Evolutionary conservation across 2,888 invertebrate species (phyloP).

Genomic region (Pyrrhia umbra): DNA sequence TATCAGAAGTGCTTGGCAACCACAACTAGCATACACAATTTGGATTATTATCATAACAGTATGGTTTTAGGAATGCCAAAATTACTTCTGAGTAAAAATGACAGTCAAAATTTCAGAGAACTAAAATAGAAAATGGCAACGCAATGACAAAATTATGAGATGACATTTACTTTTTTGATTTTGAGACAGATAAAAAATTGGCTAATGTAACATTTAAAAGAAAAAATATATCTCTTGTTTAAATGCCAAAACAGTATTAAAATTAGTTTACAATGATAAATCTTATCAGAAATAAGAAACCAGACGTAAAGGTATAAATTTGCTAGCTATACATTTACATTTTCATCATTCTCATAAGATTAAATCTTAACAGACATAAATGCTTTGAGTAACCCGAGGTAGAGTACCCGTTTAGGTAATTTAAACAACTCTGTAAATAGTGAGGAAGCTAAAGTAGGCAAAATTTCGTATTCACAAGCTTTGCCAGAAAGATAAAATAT

Average conservation of each 20-base stretch:
- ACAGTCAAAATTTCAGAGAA: no score
- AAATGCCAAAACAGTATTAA: no score
- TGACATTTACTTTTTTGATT: no score
- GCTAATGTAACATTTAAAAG: no score
- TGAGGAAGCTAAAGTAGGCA: background rate
- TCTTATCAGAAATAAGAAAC: background rate
- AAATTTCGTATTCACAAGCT: background rate
- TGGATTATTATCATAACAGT: constrained; percentile 16
- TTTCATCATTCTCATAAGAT: constrained; percentile 16
- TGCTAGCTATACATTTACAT: constrained; percentile 8
- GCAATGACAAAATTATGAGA: no score
- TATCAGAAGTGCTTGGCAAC: constrained; percentile 30
- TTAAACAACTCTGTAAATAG: constrained; percentile 15
- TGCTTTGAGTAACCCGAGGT: constrained; percentile 10
- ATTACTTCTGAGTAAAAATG: no score
- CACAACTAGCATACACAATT: background rate
- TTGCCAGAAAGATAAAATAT: constrained; percentile 9
- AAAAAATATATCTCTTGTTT: no score
- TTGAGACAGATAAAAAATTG: no score
- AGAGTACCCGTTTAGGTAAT: constrained; percentile 6
- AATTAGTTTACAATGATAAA: no score
- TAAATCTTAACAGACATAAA: constrained; percentile 20
- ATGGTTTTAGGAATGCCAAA: constrained; percentile 1
- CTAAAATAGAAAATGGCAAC: background rate
- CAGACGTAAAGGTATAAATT: constrained; percentile 8